Percentiles rank a stretch among this genome's conserved stretches.
These are phyloP conservation scores for Micromys minutus DNA, from an alignment of 2,113 vertebrate genomes.

Conservation along the genomic window DNA sequence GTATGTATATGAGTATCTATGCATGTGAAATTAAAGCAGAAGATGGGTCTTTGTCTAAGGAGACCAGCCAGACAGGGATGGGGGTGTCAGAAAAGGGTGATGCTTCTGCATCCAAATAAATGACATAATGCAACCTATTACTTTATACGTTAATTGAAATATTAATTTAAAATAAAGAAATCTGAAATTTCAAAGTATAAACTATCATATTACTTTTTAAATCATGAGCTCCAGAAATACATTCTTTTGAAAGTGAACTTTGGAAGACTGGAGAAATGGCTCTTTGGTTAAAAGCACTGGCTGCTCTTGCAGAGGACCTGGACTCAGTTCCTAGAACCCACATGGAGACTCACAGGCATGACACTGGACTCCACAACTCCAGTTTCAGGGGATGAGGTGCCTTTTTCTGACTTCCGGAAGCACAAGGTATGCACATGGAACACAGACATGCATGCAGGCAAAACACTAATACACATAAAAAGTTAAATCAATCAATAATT, in stretches of 20 bases:
- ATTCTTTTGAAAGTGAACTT: background rate
- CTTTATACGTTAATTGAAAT: background rate
- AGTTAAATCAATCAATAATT: background rate
- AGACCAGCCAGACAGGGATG: background rate
- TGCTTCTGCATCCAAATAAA: background rate
- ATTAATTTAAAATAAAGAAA: background rate
- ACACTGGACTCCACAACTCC: too few relatives aligned
- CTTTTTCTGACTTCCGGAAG: background rate
- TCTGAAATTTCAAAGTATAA: background rate
- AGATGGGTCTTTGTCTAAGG: background rate
- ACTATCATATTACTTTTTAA: background rate
- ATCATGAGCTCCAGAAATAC: background rate
- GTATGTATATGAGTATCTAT: background rate
- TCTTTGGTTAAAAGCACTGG: background rate
- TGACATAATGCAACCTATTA: background rate
- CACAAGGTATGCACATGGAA: background rate
- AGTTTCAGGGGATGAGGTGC: background rate
- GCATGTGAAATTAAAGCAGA: background rate
- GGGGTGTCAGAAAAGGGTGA: background rate
- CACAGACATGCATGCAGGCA: background rate
- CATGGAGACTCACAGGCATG: background rate
- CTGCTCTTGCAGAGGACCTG: background rate
- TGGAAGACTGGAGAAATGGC: background rate
- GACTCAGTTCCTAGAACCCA: background rate
- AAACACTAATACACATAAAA: background rate